phyloP scores from a whole-genome alignment of 2,797 vertebrate species.

The Labroides dimidiatus region DNA sequence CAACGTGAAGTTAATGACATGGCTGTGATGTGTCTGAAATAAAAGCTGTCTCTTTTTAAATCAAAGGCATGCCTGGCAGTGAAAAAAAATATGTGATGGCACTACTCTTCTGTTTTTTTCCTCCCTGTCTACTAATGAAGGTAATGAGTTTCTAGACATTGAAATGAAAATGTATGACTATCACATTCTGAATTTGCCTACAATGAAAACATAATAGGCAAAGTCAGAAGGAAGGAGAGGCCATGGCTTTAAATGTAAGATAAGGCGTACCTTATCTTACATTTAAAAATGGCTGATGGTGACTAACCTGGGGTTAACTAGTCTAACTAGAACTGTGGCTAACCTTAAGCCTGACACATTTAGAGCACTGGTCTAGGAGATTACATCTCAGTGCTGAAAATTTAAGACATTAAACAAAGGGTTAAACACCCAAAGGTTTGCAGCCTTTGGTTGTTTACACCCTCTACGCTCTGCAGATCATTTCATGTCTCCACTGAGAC shows the following conservation, averaged over 20 bases:
- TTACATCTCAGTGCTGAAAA: constrained; percentile 43
- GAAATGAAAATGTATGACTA: constrained; percentile 71
- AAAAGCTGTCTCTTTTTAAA: constrained; percentile 50
- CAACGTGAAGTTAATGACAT: constrained; percentile 61
- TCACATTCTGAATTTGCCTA: constrained; percentile 85
- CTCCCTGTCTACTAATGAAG: constrained; percentile 47
- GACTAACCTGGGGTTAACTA: constrained; percentile 26
- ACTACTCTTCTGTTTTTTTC: constrained; percentile 25
- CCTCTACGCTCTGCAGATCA: constrained; percentile 45
- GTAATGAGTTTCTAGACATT: constrained; percentile 60
- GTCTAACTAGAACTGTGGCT: constrained; percentile 38
- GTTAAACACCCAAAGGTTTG: constrained; percentile 66
- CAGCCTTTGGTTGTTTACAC: constrained; percentile 59
- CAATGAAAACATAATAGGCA: constrained; percentile 82
- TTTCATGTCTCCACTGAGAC: constrained; percentile 57
- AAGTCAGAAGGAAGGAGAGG: constrained; percentile 81
- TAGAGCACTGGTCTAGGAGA: constrained; percentile 25
- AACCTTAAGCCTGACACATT: constrained; percentile 26
- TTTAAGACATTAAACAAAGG: constrained; percentile 32
- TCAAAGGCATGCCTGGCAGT: constrained; percentile 62
- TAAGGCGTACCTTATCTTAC: constrained; percentile 85
- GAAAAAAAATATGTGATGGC: constrained; percentile 59
- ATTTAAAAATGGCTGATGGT: constrained; percentile 84
- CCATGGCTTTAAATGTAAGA: constrained; percentile 85
- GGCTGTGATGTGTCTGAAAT: constrained; percentile 52